Evolutionary conservation across 1,140 invertebrate species (phyloP).

Genomic region (Centruroides sculpturatus): DNA sequence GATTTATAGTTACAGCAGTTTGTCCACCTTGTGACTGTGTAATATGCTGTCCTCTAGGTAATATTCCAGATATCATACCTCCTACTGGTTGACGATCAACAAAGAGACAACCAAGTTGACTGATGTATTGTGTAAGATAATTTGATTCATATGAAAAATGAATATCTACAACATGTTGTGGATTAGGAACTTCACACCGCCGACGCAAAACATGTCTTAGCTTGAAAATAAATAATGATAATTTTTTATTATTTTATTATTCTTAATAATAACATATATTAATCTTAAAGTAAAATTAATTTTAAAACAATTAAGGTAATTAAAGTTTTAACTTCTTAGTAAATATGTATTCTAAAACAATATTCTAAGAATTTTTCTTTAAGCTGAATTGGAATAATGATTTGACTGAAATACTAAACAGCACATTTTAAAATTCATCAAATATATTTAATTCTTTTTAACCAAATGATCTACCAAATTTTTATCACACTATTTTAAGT

Average conservation of each 20-base stretch:
- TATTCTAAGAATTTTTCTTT: too few species aligned
- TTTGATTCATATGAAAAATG: constrained; percentile 21
- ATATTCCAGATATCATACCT: constrained; percentile 5
- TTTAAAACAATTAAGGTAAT: too few species aligned
- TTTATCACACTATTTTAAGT: too few species aligned
- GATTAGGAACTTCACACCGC: constrained; percentile 24
- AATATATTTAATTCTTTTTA: too few species aligned
- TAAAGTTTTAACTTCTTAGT: too few species aligned
- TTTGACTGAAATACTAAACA: too few species aligned
- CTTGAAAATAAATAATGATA: constrained; percentile 16
- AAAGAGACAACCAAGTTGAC: constrained; percentile 20
- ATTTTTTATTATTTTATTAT: neutral
- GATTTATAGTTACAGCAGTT: neutral
- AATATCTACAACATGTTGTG: constrained; percentile 24
- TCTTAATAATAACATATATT: neutral
- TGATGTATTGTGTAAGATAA: constrained; percentile 19
- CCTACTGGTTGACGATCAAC: constrained; percentile 19
- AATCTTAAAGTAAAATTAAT: too few species aligned
- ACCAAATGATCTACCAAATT: too few species aligned
- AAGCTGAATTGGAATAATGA: too few species aligned
- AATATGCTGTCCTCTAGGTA: neutral
- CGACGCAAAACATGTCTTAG: constrained; percentile 27
- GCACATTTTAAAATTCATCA: too few species aligned
- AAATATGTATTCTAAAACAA: too few species aligned
- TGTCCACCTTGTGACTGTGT: constrained; percentile 1